Base-by-base conservation (phyloP, 2,113 vertebrate genomes). In the Narcine bancroftii region DNA sequence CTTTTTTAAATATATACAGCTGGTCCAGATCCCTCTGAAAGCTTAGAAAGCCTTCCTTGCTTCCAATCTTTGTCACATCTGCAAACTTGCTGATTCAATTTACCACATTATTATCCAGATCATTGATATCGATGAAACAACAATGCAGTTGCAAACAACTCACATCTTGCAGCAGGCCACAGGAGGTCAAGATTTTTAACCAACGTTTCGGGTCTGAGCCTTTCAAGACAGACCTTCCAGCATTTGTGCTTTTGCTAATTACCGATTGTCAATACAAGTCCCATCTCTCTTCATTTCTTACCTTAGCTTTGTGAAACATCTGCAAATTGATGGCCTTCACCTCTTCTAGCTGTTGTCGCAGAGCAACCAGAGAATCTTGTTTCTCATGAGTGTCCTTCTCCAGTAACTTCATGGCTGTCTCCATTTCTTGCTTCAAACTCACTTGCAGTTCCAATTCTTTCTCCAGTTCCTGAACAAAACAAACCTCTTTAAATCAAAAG, bases 351-450 rank as follows among this genome's bases (percentile, higher is more conserved):
- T 99, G 99, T 60, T 98, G 97, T 13, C 98, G 95, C 92, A 99
- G 96, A 0, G 98, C 97, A 0, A 95, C 97, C 15, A 99, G 95
- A 0, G 98, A 97, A 95, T 99, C 99, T 93, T 99, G 98, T 91
- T 99, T 99, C 93, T 99, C 98, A 0, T 99, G 97, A 0, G 97
- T 98, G 95, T 99, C 98, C 94, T 99, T 99, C 94, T 99, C 99
- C 92, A 99, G 95, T 42, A 99, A 95, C 93, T 97, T 99, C 99
- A 99, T 99, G 93, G 99, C 98, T 92, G 99, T 97, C 94, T 99
- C 99, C 96, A 99, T 99, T 95, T 99, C 99, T 29, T 97, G 97
- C 96, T 99, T 99, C 95, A 99, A 95, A 42, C 97, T 97, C 92
- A 97, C 96, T 94, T 99, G 99, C 92, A 99, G 95, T 93, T 99